Evolutionary conservation across 2,888 invertebrate genomes (phyloP), one percentile per base, ranked within the genome.

Genomic region (Drosophila phalerata): DNA sequence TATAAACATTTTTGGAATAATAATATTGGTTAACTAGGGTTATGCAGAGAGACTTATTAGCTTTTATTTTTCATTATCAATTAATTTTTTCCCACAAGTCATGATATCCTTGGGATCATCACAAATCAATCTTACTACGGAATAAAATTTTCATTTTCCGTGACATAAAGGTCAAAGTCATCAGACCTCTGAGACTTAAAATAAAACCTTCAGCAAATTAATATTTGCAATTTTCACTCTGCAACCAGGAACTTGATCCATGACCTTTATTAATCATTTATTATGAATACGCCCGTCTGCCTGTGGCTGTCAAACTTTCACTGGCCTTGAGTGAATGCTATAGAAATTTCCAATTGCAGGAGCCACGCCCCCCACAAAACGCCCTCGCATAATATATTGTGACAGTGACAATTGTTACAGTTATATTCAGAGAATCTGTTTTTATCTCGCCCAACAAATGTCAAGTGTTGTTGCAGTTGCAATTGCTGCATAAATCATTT

Each of bases 401-500:
- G 42, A 2, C 52, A 30, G 65, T 43, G 64, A 74, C 65, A 73
- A 66, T 69, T 66, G 69, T 57, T 48, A 58, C 48, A 65, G 49
- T 63, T 62, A 38, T 62, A 38, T 47, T 42, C 30, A 11, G 55
- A 15, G 45, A 13, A 28, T 13, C 49, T 62, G 38, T 10, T 32
- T 62, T 40, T 22, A 28, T 48, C 28, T 42, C 48, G 37, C n/a
- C 38, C 47, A 37, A 42, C 65, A 64, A 82, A 72, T 85, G 71
- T 85, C 88, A 85, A 82, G 80, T 77, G 70, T 53, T 57, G 67
- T 58, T 80, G 81, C 61, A 52, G 62, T 65, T 66, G 64, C 58
- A 64, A 19, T 53, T 28, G 69, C 40, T 60, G 60, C 60, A 85
- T 85, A 82, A 85, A 88, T 85, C 88, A 88, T 80, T 66, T 56